Percentiles rank a stretch among this genome's conserved stretches.
phyloP scores from a whole-genome alignment of 1,140 invertebrate species.

The Atopsyche davidsoni region DNA sequence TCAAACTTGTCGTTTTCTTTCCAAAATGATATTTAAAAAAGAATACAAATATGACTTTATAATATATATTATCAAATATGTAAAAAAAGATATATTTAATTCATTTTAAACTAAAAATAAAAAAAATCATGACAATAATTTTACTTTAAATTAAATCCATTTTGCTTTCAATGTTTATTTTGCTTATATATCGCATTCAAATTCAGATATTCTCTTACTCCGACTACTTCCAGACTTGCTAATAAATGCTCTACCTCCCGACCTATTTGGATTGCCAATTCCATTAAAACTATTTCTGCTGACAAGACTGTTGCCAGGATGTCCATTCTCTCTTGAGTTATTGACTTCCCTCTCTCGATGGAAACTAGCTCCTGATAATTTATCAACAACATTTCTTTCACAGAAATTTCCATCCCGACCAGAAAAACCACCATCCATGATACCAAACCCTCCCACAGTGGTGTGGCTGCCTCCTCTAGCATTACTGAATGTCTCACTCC shows the following conservation, averaged over 20 bases:
- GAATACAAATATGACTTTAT: neutral
- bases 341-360: slow-evolving; percentile 39
- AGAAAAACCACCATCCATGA: slow-evolving; percentile 22
- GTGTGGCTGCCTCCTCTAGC: slow-evolving; percentile 21
- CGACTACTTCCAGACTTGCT: slow-evolving; percentile 41
- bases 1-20: neutral
- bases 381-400: slow-evolving; percentile 40
- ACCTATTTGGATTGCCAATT: slow-evolving; percentile 36
- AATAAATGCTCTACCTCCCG: slow-evolving; percentile 36
- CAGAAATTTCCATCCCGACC: slow-evolving; percentile 35
- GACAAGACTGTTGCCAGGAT: slow-evolving; percentile 39
- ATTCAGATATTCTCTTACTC: slow-evolving; percentile 52
- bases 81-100: neutral
- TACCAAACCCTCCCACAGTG: slow-evolving; percentile 23
- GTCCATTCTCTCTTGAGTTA: slow-evolving; percentile 20
- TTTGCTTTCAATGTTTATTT: neutral
- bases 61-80: neutral
- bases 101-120: neutral
- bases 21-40: neutral
- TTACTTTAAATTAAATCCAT: neutral
- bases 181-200: slow-evolving; percentile 54
- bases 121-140: neutral
- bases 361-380: slow-evolving; percentile 44
- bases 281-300: slow-evolving; percentile 47
- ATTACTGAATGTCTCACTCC: slow-evolving; percentile 22